Evolutionary conservation across 2,113 vertebrate species (phyloP).

Genomic region (Oenanthe oenanthe): DNA sequence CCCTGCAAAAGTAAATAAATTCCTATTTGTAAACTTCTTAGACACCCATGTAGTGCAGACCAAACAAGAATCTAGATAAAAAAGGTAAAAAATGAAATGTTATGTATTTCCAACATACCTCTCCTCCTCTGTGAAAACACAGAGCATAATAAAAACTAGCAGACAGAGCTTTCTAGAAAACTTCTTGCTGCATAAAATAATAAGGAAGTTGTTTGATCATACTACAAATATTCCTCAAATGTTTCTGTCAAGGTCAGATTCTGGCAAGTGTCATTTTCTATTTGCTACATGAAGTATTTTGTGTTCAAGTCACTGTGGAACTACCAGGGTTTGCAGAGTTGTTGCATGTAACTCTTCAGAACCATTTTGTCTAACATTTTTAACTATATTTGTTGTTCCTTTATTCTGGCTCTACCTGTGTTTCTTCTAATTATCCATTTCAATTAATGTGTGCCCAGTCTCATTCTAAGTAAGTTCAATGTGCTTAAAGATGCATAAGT

Average conservation of each 20-base stretch:
- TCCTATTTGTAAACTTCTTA: background rate
- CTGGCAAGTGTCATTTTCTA: conserved; percentile 31
- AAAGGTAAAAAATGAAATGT: background rate
- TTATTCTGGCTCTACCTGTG: background rate
- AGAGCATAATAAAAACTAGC: background rate
- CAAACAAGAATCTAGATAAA: background rate
- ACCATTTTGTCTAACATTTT: background rate
- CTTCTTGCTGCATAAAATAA: background rate
- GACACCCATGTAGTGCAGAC: background rate
- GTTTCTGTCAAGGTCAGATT: conserved; percentile 17
- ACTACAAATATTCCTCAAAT: conserved; percentile 4
- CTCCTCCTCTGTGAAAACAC: background rate
- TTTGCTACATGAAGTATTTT: background rate
- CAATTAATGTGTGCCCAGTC: background rate
- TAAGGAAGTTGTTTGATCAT: background rate
- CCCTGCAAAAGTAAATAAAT: background rate
- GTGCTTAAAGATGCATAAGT: background rate
- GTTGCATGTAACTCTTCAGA: background rate
- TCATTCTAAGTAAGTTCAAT: background rate
- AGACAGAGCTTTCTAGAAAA: background rate
- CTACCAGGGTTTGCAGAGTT: background rate
- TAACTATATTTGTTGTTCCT: background rate
- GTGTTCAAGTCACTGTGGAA: background rate
- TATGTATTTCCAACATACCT: background rate
- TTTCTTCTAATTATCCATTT: background rate